These are phyloP conservation scores for Leucoptera coffeella DNA, from an alignment of 2,888 invertebrate genomes.

Conservation along the genomic window DNA sequence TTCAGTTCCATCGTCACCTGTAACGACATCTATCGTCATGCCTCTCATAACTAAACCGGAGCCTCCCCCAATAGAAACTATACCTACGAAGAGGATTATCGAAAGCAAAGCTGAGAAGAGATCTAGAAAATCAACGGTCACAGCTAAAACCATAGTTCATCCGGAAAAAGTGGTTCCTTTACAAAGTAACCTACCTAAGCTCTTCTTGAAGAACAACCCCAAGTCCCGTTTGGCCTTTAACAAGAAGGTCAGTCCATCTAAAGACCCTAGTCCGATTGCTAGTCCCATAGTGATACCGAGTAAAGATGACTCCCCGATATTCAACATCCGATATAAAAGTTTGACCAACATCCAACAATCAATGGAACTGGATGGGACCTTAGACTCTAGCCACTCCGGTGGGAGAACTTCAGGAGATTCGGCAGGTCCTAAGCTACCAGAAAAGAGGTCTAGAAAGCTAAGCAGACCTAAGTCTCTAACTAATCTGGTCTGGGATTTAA, in stretches of 20 bases:
- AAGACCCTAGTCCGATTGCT: conserved; percentile 61
- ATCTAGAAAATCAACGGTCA: conserved; percentile 61
- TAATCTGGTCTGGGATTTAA: conserved; percentile 78
- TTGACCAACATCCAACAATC: conserved; percentile 67
- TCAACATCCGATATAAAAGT: conserved; percentile 67
- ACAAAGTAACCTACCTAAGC: conserved; percentile 59
- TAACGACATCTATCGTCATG: conserved; percentile 48
- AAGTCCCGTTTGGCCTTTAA: conserved; percentile 59
- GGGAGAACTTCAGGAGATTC: conserved; percentile 83
- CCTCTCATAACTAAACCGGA: conserved; percentile 65
- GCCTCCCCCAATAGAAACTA: conserved; percentile 88
- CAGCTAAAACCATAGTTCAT: conserved; percentile 44
- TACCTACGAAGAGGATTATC: conserved; percentile 72
- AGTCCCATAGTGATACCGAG: conserved; percentile 46
- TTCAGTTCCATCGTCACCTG: conserved; percentile 52
- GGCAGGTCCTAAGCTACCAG: conserved; percentile 70
- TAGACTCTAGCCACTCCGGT: conserved; percentile 85
- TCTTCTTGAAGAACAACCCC: conserved; percentile 74
- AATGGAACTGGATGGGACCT: conserved; percentile 73
- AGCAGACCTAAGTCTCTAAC: conserved; percentile 81
- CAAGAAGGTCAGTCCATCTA: conserved; percentile 67
- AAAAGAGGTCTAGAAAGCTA: conserved; percentile 73
- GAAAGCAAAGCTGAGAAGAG: conserved; percentile 64
- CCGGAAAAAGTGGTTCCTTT: conserved; percentile 52
- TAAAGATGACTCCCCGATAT: conserved; percentile 69